A percentile compares a stretch with the other conserved stretches of the same genome.
Evolutionary conservation across 2,797 vertebrate genomes (phyloP).

Genomic region (Premnoplex brunnescens): DNA sequence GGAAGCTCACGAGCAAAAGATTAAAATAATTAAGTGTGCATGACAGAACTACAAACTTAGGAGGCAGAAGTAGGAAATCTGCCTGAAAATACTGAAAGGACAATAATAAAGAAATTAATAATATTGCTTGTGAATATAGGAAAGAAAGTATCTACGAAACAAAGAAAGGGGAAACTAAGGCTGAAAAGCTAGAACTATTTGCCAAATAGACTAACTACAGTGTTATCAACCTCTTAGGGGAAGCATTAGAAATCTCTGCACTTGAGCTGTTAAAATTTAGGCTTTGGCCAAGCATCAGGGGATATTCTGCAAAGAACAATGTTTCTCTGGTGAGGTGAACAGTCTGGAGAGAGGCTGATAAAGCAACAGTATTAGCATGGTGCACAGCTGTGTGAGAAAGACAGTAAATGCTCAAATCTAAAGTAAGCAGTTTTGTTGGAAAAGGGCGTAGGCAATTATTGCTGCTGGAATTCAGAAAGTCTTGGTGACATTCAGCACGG

Average conservation of each 20-base stretch:
- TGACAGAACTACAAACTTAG: not conserved
- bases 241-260: slow-evolving; percentile 34
- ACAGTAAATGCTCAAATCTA: not conserved
- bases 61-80: not conserved
- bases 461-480: not conserved
- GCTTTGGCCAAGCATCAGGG: slow-evolving; percentile 18
- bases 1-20: not conserved
- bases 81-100: not conserved
- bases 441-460: slow-evolving; percentile 21
- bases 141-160: not conserved
- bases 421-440: not conserved
- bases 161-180: slow-evolving; percentile 6
- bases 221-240: slow-evolving; percentile 26
- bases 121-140: not conserved
- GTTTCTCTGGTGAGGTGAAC: slow-evolving; percentile 39
- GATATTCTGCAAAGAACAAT: slow-evolving; percentile 43
- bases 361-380: slow-evolving; percentile 7
- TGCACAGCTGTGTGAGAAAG: not conserved
- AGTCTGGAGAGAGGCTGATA: slow-evolving; percentile 54
- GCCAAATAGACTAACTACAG: slow-evolving; percentile 45
- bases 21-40: slow-evolving; percentile 30
- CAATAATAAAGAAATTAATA: not conserved
- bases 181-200: slow-evolving; percentile 31
- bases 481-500: not conserved
- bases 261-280: slow-evolving; percentile 27